phyloP scores from a whole-genome alignment of 2,113 vertebrate species.

The Lagopus leucura region DNA sequence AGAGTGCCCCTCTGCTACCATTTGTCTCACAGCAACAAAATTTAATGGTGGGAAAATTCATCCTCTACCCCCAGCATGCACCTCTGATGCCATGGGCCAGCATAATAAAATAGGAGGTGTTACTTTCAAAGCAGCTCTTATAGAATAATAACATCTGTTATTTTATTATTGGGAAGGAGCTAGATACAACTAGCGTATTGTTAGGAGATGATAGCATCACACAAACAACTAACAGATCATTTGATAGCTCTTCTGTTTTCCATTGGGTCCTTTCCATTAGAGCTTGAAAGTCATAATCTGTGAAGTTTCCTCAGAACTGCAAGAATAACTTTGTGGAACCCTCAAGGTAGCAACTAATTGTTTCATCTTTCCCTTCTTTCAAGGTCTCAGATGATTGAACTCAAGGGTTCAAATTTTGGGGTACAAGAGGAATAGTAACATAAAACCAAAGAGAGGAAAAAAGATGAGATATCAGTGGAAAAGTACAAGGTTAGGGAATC shows the following conservation, averaged over 20 bases:
- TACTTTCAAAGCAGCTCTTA: too few species aligned
- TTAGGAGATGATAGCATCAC: neutral
- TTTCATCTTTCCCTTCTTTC: neutral
- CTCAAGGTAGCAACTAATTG: neutral
- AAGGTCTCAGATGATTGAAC: neutral
- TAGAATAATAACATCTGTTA: neutral
- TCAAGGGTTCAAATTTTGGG: neutral
- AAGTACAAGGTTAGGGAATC: neutral
- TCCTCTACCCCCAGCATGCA: too few species aligned
- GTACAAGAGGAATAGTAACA: neutral
- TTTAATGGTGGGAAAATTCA: too few species aligned
- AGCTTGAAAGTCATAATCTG: neutral
- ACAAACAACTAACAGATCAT: neutral
- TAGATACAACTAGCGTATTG: neutral
- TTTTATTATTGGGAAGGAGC: neutral
- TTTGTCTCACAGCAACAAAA: too few species aligned
- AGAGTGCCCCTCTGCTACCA: too few species aligned
- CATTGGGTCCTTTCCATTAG: neutral
- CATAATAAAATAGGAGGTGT: too few species aligned
- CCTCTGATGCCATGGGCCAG: too few species aligned
- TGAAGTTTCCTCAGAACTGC: neutral
- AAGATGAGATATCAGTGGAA: neutral
- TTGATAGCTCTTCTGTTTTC: neutral
- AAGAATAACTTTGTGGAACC: neutral
- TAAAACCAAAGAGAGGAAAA: neutral